Evolutionary conservation across 2,797 vertebrate genomes (phyloP).

Genomic region (Lepilemur ruficaudatus): DNA sequence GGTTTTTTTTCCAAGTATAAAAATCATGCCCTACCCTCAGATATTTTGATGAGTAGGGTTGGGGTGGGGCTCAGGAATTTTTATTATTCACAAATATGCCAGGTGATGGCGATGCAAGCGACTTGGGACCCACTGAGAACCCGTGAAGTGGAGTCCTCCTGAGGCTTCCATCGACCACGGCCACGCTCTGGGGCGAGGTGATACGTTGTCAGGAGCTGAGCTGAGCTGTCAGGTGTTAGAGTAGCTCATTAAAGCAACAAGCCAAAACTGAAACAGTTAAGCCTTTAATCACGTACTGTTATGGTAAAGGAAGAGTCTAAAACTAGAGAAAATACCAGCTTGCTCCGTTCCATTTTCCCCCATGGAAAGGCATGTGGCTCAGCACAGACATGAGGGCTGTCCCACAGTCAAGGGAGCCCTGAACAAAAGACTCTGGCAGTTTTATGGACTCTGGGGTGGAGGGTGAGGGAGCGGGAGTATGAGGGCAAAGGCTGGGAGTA

Average conservation of each 20-base stretch:
- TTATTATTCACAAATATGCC: neutral
- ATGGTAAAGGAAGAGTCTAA: neutral
- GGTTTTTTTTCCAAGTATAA: neutral
- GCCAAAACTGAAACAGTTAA: neutral
- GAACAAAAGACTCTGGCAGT: neutral
- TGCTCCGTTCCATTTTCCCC: neutral
- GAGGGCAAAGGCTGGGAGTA: neutral
- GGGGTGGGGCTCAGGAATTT: neutral
- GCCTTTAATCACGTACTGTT: neutral
- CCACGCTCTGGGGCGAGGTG: neutral
- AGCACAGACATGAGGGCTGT: neutral
- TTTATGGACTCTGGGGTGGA: neutral
- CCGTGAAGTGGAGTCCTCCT: neutral
- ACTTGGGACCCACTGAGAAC: neutral
- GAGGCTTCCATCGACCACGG: neutral
- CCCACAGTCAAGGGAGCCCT: neutral
- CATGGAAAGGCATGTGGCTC: neutral
- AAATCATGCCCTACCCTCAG: neutral
- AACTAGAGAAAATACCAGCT: neutral
- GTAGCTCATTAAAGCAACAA: neutral
- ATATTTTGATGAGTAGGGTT: neutral
- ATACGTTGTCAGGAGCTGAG: neutral
- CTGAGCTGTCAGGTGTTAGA: neutral
- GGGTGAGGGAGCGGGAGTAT: rapidly evolving
- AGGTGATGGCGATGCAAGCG: neutral